Percentiles rank a stretch among this genome's conserved stretches.
phyloP scores from a whole-genome alignment of 2,797 vertebrate species.

The Peromyscus eremicus region DNA sequence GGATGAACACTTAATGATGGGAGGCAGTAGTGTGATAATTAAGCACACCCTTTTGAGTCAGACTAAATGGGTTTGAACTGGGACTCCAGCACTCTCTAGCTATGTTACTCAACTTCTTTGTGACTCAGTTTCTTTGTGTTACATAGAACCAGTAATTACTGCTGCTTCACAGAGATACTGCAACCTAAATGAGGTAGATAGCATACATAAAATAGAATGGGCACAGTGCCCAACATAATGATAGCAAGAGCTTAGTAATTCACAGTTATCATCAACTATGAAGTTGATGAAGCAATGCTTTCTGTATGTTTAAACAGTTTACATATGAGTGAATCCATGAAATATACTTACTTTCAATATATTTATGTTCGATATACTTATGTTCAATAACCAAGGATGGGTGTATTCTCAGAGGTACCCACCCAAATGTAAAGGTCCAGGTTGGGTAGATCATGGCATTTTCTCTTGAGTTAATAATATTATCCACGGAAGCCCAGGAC shows the following conservation, averaged over 20 bases:
- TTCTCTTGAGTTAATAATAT: background rate
- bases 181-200: background rate
- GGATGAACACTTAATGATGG: background rate
- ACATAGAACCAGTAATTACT: slow-evolving; percentile 63
- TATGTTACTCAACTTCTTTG: slow-evolving; percentile 32
- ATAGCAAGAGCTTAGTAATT: slow-evolving; percentile 53
- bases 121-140: slow-evolving; percentile 75
- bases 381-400: background rate
- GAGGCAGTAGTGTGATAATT: background rate
- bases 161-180: slow-evolving; percentile 33
- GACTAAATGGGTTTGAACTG: slow-evolving; percentile 40
- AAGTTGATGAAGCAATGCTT: slow-evolving; percentile 38
- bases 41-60: slow-evolving; percentile 58
- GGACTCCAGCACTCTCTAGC: background rate
- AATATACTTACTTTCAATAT: background rate
- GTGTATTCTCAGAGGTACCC: background rate
- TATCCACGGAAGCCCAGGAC: background rate
- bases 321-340: background rate
- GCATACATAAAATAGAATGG: slow-evolving; percentile 46
- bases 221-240: slow-evolving; percentile 14
- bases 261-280: slow-evolving; percentile 26
- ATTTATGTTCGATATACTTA: background rate
- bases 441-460: background rate
- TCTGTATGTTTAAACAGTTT: background rate
- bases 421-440: background rate